Base-by-base conservation (phyloP, 2,797 vertebrate species). In the Esox lucius region DNA sequence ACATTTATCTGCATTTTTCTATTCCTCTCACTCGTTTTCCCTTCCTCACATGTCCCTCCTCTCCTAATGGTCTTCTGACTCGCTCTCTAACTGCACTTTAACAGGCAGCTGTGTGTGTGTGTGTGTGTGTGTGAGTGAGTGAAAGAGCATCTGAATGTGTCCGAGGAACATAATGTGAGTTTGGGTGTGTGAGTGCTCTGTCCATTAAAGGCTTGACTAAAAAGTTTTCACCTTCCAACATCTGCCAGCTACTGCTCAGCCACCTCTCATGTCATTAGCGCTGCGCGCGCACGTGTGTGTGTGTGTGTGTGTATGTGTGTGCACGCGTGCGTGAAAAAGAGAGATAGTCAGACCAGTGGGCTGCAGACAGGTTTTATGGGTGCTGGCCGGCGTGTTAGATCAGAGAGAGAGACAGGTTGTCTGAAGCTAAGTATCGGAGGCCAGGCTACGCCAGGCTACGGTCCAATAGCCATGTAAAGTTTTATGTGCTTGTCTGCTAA, bases 381-480 rank as follows among this genome's bases (percentile, higher is more conserved):
- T 46, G 19, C 35, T 35, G n/a, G 67, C 39, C 33, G 35, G 35
- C 35, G 31, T 13, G 35, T 31, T 3, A 6, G 17, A 33, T 19
- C 28, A 28, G 64, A 66, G 12, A 66, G 28, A 67, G 31, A 19
- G 65, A 67, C 31, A 67, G 16, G 17, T 39, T 67, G 65, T 17
- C 31, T 67, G 17, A 33, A n/a, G 62, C 5, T 19, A 33, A 33
- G 62, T 11, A 22, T 65, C 26, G 53, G 53, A 22, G 53, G 53
- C 53, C 53, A 22, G 56, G 19, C n/a, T 56, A 56, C 8, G 53
- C n/a, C 0, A 56, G n/a, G 53, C 53, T 46, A 48, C 11, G 13
- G 70, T 24, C 56, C 28, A 35, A 49, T 4, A 46, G 53, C 51
- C 70, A 72, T 78, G 48, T 71, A 68, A 33, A 35, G 75, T 61